Conservation (phyloP, 1,140 invertebrate genomes). For the Tetraneura akinire region DNA sequence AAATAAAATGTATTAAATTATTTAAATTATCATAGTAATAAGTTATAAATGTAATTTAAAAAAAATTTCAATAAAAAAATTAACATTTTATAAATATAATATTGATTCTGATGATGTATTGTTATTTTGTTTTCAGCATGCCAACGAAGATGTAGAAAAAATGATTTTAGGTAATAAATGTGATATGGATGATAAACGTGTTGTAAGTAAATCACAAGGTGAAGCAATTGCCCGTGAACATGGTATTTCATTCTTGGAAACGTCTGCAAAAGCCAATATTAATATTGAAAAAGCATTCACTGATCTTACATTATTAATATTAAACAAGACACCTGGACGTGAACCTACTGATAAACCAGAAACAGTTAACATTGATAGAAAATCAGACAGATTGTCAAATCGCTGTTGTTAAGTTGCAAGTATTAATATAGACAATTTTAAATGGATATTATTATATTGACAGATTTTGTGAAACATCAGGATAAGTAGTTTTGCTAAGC, state of each 20-base stretch:
- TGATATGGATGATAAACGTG: conserved; percentile 97
- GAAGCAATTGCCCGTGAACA: conserved; percentile 97
- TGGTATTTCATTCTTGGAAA: conserved; percentile 97
- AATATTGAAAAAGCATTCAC: conserved; percentile 98
- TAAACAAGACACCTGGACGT: conserved; percentile 78
- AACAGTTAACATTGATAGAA: conserved; percentile 62
- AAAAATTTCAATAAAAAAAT: not conserved
- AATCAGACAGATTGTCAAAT: conserved; percentile 53
- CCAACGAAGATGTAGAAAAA: conserved; percentile 99
- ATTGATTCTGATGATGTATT: conserved; percentile 20
- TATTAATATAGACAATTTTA: conserved; percentile 42
- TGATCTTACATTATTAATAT: conserved; percentile 93
- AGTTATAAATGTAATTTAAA: not conserved
- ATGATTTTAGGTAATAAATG: conserved; percentile 99
- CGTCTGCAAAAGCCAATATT: conserved; percentile 96
- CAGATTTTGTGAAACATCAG: conserved; percentile 24
- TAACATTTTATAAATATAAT: not conserved
- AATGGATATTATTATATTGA: conserved; percentile 35
- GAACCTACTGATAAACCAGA: conserved; percentile 70
- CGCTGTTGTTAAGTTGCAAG: conserved; percentile 54
- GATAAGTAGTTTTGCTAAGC: conserved; percentile 33
- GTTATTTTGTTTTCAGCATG: conserved; percentile 72
- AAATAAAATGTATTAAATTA: too few species aligned
- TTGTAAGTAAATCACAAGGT: conserved; percentile 86
- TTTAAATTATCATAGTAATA: too few species aligned